These are phyloP conservation scores for Mus spretus DNA, from an alignment of 2,797 vertebrate species.

Conservation along the genomic window DNA sequence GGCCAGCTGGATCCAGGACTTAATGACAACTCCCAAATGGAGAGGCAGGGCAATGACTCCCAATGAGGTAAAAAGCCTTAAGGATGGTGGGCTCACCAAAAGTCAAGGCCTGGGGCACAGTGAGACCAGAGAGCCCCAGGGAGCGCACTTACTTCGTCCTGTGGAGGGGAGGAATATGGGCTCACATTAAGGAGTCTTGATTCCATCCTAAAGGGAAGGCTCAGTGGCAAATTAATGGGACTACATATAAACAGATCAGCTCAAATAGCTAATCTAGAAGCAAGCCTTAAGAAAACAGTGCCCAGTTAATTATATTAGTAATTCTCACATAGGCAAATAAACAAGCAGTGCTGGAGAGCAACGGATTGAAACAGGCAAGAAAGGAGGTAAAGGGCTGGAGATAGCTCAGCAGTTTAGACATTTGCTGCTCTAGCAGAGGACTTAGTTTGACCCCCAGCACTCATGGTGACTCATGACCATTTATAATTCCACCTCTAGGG, in stretches of 20 bases:
- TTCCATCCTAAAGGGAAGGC: neutral
- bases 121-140: accelerated
- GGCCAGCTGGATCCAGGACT: neutral
- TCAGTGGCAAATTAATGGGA: neutral
- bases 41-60: neutral
- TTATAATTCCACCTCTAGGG: neutral
- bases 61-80: accelerated
- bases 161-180: neutral
- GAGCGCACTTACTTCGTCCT: neutral
- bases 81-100: neutral
- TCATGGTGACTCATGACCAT: neutral
- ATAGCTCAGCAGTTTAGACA: neutral
- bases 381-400: neutral
- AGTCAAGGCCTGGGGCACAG: neutral
- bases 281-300: neutral
- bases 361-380: accelerated
- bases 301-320: neutral
- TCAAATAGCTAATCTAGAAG: neutral
- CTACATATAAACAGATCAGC: neutral
- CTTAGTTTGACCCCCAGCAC: neutral
- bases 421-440: neutral
- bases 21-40: neutral
- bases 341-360: accelerated
- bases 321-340: neutral
- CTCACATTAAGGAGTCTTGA: neutral